Evolutionary conservation across 1,140 invertebrate genomes (phyloP).

Genomic region (Cyrtorhinus lividipennis): DNA sequence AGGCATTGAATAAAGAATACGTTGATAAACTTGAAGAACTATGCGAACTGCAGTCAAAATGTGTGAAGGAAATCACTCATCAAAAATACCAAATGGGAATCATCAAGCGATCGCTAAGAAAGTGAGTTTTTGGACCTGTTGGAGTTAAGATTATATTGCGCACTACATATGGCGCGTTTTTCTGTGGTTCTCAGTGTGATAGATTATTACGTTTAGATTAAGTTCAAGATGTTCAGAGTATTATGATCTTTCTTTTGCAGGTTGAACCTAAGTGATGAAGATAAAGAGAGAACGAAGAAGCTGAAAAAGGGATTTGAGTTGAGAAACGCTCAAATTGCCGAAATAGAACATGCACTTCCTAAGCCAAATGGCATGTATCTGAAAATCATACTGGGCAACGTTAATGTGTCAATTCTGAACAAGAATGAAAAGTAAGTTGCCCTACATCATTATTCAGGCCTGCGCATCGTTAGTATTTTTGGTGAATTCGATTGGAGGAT

Average conservation of each 20-base stretch:
- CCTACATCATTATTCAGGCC: neutral
- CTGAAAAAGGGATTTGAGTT: conserved; percentile 58
- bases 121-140: conserved; percentile 45
- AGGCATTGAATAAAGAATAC: conserved; percentile 70
- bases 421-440: conserved; percentile 84
- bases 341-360: conserved; percentile 73
- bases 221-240: too few species aligned
- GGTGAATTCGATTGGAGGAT: too few species aligned
- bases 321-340: conserved; percentile 60
- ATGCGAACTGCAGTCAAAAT: conserved; percentile 68
- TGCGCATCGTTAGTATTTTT: too few species aligned
- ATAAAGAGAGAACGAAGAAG: conserved; percentile 25
- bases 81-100: conserved; percentile 75
- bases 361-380: conserved; percentile 80
- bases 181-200: neutral
- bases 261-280: conserved; percentile 18
- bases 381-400: conserved; percentile 85
- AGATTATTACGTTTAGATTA: too few species aligned
- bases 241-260: too few species aligned
- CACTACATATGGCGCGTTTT: too few species aligned
- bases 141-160: conserved; percentile 22
- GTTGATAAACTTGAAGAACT: conserved; percentile 68
- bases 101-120: conserved; percentile 61
- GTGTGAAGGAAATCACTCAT: conserved; percentile 71
- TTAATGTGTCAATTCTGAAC: conserved; percentile 93